A percentile compares a stretch with the other conserved stretches of the same genome.
Evolutionary conservation across 2,888 invertebrate genomes (phyloP).

Genomic region (Drosophila algonquin): DNA sequence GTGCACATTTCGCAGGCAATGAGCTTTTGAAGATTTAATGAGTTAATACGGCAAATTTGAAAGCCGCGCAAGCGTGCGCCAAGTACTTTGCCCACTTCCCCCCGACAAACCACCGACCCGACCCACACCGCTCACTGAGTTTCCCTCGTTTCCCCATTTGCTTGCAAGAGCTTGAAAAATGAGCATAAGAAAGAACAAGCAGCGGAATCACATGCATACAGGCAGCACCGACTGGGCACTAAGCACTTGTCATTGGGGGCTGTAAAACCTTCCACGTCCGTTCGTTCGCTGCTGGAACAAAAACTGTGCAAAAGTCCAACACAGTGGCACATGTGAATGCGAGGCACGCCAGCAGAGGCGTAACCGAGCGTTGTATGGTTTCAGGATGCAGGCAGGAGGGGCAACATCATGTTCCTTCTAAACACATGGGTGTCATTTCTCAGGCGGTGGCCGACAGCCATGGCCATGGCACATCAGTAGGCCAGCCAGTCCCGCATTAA

Average conservation of each 20-base stretch:
- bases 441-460: constrained; percentile 52
- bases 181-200: constrained; percentile 38
- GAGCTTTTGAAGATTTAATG: constrained; percentile 76
- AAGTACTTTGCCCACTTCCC: constrained; percentile 59
- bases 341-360: constrained; percentile 21
- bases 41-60: constrained; percentile 77
- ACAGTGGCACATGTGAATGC: constrained; percentile 33
- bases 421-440: constrained; percentile 69
- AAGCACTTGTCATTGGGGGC: constrained; percentile 70
- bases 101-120: not conserved
- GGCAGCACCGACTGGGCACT: constrained; percentile 30
- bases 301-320: constrained; percentile 62
- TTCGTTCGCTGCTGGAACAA: constrained; percentile 40
- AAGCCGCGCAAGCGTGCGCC: constrained; percentile 75
- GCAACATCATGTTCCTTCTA: constrained; percentile 45
- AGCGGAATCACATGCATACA: constrained; percentile 9
- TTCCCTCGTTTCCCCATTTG: constrained; percentile 50
- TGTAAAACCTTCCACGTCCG: constrained; percentile 49
- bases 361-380: not conserved
- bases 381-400: constrained; percentile 3
- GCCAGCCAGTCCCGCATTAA: constrained; percentile 36
- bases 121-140: constrained; percentile 26
- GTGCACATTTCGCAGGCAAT: constrained; percentile 77
- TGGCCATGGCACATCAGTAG: constrained; percentile 33
- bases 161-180: constrained; percentile 48